Evolutionary conservation across 2,113 vertebrate genomes (phyloP), one percentile per base, ranked within the genome.

Genomic region (Lepidothrix coronata): DNA sequence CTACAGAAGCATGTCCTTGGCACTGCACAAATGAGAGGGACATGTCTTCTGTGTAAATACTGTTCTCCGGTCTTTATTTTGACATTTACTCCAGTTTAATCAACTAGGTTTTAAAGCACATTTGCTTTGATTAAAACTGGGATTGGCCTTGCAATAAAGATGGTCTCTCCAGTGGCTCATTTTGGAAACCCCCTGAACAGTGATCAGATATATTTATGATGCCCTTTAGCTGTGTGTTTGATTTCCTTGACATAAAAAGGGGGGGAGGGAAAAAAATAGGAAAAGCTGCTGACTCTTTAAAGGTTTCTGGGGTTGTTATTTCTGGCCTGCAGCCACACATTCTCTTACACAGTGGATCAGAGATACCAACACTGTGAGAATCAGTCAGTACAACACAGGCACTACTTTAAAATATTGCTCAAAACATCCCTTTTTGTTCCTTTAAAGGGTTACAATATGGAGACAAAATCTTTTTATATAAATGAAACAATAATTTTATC

Each of bases 191-290:
- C 79, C 68, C 81, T 86, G 81, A 96, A 97, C 90, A 89, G 78
- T 87, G 90, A 97, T 94, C 96, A 93, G 92, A 93, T 96, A 90
- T 97, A 98, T 98, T 98, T 97, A 97, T 97, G 96, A 97, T 87
- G 93, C 94, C 96, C 88, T 97, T 96, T 95, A 96, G 94, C 95
- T 93, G 92, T 66, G 73, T 93, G 88, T 96, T 96, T 97, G 96
- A 97, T 97, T 98, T 97, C 85, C 85, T 93, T 92, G 88, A 98
- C 93, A 97, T 96, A 95, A 96, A 97, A 96, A 83, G 66, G 14
- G 62, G 41, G 33, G 31, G 31, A 17, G 14, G 28, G 35, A 3
- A 5, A 30, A 55, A 55, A 79, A 66, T 58, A 39, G 23, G 43
- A 91, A 80, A 63, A 94, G 41, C 79, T 92, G 61, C 95, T 86